phyloP scores from a whole-genome alignment of 2,797 vertebrate species.

The Parauchenoglanis ngamensis region DNA sequence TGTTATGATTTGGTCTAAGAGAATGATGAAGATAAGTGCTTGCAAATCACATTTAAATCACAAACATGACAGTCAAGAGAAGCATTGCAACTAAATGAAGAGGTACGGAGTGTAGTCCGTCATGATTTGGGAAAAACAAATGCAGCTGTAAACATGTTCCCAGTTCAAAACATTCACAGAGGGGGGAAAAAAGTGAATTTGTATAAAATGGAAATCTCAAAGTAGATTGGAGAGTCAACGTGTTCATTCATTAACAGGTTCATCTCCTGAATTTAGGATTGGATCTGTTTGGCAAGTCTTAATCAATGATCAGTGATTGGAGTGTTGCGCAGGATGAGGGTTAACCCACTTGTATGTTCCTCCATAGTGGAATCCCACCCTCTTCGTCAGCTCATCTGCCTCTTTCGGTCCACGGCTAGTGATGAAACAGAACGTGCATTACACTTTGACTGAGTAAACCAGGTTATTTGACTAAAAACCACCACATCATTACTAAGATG shows the following conservation, averaged over 20 bases:
- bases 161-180: not conserved
- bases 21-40: not conserved
- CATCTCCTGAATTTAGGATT: not conserved
- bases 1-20: not conserved
- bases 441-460: not conserved
- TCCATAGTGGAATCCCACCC: constrained; percentile 86
- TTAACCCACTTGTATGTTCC: constrained; percentile 94
- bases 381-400: constrained; percentile 85
- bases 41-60: constrained; percentile 20
- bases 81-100: not conserved
- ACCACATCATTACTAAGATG: not conserved
- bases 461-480: not conserved
- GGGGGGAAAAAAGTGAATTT: not conserved
- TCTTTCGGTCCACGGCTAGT: constrained; percentile 84
- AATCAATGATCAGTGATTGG: constrained; percentile 17
- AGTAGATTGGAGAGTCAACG: not conserved
- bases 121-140: not conserved
- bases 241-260: not conserved
- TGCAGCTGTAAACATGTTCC: not conserved
- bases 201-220: not conserved
- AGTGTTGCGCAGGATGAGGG: constrained; percentile 64
- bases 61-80: not conserved
- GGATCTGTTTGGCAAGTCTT: not conserved
- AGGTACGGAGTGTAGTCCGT: not conserved
- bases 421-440: not conserved